Base-by-base conservation (phyloP, 2,797 vertebrate species). In the Chiroxiphia lanceolata region DNA sequence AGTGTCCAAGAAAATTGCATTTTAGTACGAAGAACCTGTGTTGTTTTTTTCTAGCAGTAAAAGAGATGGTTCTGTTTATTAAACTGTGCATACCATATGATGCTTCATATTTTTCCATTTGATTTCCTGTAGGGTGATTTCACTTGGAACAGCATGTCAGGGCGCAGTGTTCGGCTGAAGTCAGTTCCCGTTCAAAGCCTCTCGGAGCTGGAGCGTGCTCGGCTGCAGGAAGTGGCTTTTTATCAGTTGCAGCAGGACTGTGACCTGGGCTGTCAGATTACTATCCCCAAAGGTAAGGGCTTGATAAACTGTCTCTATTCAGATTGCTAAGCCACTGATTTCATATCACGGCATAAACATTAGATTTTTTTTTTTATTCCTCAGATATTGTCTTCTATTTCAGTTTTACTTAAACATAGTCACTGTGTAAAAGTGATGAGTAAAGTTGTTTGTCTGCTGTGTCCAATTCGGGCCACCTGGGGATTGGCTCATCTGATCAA, bases 81-180 rank as follows among this genome's bases (percentile, higher is more conserved):
- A 95, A 93, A 61, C 22, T 38, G 29, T 56, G 67, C 77, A 56
- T 89, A 75, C 82, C 76, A 14, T 93, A 83, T 86, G 81, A 97
- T 89, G 27, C 57, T 96, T 96, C 78, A 95, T 96, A 89, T 95
- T 96, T 97, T 96, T 89, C 93, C 91, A 69, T 90, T 97, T 97
- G 92, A 64, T 95, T 97, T 95, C 92, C 92, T 96, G 67, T 92
- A 99, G 99, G 99, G 98, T 96, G 99, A 99, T 96, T 99, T 99
- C 98, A 99, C 98, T 96, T 99, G 99, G 99, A 99, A 98, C 98
- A 99, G 99, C 96, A 98, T 98, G 97, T 98, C 99, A 26, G 99
- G 99, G 93, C 98, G 98, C 89, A 98, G 98, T 0, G 98, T 99
- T 91, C 98, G 98, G 88, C 98, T 99, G 97, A 99, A 99, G 97